phyloP scores from a whole-genome alignment of 2,888 invertebrate species.

The Drosophila pullipes region DNA sequence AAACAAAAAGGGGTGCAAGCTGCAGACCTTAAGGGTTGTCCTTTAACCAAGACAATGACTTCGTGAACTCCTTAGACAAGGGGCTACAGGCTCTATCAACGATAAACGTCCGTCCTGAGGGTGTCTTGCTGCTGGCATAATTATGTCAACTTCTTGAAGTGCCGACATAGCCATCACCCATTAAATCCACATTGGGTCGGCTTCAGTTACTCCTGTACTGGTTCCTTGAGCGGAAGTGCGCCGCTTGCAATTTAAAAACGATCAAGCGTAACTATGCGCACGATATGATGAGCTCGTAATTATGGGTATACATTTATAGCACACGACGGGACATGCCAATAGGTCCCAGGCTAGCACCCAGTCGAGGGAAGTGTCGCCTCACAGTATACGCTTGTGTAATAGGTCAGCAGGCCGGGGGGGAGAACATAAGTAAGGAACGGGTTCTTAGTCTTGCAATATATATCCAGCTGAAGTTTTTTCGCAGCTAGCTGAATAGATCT shows the following conservation, averaged over 20 bases:
- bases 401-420: slow-evolving; percentile 33
- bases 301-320: slow-evolving; percentile 63
- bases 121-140: slow-evolving; percentile 68
- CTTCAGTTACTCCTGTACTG: slow-evolving; percentile 7
- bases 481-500: neutral
- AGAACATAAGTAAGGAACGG: neutral
- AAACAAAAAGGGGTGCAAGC: slow-evolving; percentile 28
- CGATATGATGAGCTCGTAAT: slow-evolving; percentile 67
- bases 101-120: slow-evolving; percentile 18
- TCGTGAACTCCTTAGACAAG: slow-evolving; percentile 17
- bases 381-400: slow-evolving; percentile 22
- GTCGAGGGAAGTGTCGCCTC: slow-evolving; percentile 1
- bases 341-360: neutral
- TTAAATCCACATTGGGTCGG: slow-evolving; percentile 37
- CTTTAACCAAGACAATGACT: slow-evolving; percentile 37
- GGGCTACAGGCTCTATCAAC: slow-evolving; percentile 12
- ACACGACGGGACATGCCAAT: slow-evolving; percentile 60
- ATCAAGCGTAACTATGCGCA: slow-evolving; percentile 71
- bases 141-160: slow-evolving; percentile 80
- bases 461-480: slow-evolving; percentile 6
- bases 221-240: slow-evolving; percentile 64
- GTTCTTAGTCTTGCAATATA: neutral
- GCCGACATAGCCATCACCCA: slow-evolving; percentile 53
- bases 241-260: slow-evolving; percentile 75
- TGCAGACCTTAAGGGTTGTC: slow-evolving; percentile 50